Conservation (phyloP, 2,888 invertebrate species). For the Dendrolimus pini region DNA sequence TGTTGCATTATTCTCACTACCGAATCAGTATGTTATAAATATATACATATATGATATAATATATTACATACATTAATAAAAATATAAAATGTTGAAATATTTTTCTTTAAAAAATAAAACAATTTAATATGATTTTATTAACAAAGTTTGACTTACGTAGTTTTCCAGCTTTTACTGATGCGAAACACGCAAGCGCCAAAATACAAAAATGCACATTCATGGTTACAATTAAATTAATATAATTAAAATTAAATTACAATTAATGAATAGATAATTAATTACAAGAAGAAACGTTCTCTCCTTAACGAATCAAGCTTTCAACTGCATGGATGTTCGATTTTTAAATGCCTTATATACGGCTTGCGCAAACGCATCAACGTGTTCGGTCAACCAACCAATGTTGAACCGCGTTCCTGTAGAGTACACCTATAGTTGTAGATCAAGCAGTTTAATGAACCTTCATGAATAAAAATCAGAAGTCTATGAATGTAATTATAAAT, state of each 20-base stretch:
- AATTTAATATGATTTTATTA: too few relatives aligned
- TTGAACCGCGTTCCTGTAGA: neutral
- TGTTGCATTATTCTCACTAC: too few relatives aligned
- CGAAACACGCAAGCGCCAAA: conserved; percentile 26
- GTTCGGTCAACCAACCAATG: neutral
- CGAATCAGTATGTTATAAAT: too few relatives aligned
- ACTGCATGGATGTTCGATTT: conserved; percentile 20
- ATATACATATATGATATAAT: too few relatives aligned
- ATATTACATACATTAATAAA: too few relatives aligned
- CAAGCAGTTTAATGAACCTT: neutral
- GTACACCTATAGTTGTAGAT: neutral
- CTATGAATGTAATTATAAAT: too few relatives aligned
- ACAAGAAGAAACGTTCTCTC: conserved; percentile 4
- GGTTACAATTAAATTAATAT: conserved; percentile 18
- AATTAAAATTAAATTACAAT: conserved; percentile 13
- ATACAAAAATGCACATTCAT: conserved; percentile 43
- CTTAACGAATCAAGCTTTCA: conserved; percentile 15
- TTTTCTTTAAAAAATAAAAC: too few relatives aligned
- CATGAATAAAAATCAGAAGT: too few relatives aligned
- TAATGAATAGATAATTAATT: conserved; percentile 1
- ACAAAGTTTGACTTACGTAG: conserved; percentile 41
- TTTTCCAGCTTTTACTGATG: conserved; percentile 29
- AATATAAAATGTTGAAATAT: too few relatives aligned
- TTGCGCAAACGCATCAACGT: conserved; percentile 13
- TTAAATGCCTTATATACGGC: conserved; percentile 18